Base-by-base conservation (phyloP, 2,888 invertebrate genomes). In the Horisme vitalbata region DNA sequence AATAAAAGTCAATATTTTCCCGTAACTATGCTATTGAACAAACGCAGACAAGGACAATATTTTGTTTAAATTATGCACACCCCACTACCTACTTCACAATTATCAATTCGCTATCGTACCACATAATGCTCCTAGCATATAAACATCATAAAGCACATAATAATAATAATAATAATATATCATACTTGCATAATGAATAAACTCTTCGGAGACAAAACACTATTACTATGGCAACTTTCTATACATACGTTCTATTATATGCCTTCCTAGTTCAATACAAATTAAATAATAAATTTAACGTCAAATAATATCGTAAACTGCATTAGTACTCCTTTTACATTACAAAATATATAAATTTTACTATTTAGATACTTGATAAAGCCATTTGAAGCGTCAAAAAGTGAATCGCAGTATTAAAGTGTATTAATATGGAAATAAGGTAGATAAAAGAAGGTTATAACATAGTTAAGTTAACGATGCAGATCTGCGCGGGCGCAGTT, bases 371-470 rank as follows among this genome's bases (percentile, higher is more conserved):
- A 65, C 69, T 57, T 61, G 74, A 80, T 82, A 74, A 70, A 80
- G 79, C 63, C 64, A 75, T 82, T 65, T 63, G 61, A 65, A 66
- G 74, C 73, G 75, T 81, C 75, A 75, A 75, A 75, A 64, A 62
- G 59, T 63, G 65, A 65, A 66, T 62, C 58, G 57, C 61, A 41
- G 56, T 59, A 63, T 65, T 75, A 75, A 78, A 75, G 62, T 78
- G 68, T 74, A 64, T 71, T 72, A 68, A 67, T 79, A 83, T 83
- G 82, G 67, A 75, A 81, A 83, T 69, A 48, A 61, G 58, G 56
- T 66, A 74, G 79, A 80, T 83, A 81, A 77, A 76, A 79, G 74
- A 75, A 75, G 75, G 68, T 65, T 72, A 63, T 80, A 79, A 79
- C 63, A 68, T 78, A 71, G 71, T 68, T 64, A 62, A 76, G 63